Evolutionary conservation across 2,797 vertebrate species (phyloP).

Genomic region (Rhinatrema bivittatum): DNA sequence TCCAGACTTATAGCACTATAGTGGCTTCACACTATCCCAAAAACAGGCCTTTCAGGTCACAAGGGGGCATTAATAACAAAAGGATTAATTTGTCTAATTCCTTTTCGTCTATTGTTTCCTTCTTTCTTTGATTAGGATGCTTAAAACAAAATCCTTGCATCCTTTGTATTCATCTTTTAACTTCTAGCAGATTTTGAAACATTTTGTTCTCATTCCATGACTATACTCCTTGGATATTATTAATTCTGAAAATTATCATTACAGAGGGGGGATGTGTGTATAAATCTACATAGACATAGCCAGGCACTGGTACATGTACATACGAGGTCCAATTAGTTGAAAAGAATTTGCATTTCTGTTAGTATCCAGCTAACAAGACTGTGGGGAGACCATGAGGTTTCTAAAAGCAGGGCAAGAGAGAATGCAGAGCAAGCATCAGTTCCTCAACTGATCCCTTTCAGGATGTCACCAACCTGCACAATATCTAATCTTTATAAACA

Average conservation of each 20-base stretch:
- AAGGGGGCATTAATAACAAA: no score
- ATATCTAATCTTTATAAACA: constrained; percentile 39
- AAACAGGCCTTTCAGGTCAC: no score
- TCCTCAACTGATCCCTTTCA: constrained; percentile 50
- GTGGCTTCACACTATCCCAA: no score
- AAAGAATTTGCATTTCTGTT: constrained; percentile 65
- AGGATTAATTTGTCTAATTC: no score
- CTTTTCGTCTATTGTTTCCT: no score
- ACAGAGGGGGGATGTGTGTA: constrained; percentile 43
- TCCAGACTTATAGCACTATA: no score
- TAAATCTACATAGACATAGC: constrained; percentile 48
- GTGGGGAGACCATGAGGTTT: constrained; percentile 52
- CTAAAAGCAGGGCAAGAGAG: constrained; percentile 46
- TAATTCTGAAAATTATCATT: constrained; percentile 57
- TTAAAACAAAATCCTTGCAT: no score
- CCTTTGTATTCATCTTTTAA: no score
- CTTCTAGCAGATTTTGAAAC: no score
- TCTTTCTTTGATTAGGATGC: no score
- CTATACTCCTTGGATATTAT: constrained; percentile 41
- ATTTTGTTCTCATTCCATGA: constrained; percentile 36
- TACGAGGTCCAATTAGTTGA: constrained; percentile 60
- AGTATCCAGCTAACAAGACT: constrained; percentile 62
- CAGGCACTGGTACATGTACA: constrained; percentile 46
- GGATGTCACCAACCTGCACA: constrained; percentile 54
- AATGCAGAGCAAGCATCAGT: constrained; percentile 47